Conservation (phyloP, 2,113 vertebrate genomes). For the Apus apus region DNA sequence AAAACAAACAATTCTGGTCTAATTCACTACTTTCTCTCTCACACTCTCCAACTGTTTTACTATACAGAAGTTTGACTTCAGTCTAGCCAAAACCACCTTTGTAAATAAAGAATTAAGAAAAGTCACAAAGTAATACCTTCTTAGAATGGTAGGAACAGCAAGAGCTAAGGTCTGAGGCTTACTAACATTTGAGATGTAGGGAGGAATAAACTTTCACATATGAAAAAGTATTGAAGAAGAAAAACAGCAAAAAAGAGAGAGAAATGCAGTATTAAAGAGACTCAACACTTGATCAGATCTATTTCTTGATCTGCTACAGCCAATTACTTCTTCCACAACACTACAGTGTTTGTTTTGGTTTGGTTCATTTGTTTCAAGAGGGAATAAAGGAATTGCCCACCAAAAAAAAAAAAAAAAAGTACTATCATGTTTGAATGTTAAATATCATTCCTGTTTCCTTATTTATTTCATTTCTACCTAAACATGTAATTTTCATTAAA, state of each 20-base stretch:
- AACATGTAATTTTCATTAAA: neutral
- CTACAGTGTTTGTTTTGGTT: neutral
- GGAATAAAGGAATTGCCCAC: neutral
- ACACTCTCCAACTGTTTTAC: neutral
- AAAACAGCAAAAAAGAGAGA: neutral
- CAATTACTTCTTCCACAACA: neutral
- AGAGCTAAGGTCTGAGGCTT: neutral
- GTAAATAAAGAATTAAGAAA: neutral
- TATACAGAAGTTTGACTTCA: neutral
- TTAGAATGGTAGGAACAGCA: neutral
- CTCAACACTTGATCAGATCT: neutral
- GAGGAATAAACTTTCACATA: neutral
- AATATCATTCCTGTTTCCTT: neutral
- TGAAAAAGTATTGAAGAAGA: neutral
- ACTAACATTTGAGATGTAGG: neutral
- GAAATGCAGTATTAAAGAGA: neutral
- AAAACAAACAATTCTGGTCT: neutral
- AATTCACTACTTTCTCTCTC: neutral
- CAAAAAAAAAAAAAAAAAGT: no score
- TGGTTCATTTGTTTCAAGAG: neutral
- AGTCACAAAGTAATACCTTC: neutral
- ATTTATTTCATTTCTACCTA: neutral
- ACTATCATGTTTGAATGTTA: neutral
- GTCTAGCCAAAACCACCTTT: neutral
- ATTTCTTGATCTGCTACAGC: neutral